Base-by-base conservation (phyloP, 2,113 vertebrate species). In the Stictonetta naevosa region DNA sequence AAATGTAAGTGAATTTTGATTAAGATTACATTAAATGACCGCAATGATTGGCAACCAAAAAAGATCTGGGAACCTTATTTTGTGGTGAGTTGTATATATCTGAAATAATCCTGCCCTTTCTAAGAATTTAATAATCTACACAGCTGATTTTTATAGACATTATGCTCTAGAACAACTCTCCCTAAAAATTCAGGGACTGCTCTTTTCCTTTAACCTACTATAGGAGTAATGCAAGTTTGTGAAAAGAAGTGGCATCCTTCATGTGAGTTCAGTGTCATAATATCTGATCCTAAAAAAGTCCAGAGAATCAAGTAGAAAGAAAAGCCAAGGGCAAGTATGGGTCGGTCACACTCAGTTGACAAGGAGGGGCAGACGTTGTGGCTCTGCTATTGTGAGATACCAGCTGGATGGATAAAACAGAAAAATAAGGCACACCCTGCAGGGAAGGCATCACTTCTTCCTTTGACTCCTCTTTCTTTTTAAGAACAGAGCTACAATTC, bases 351-450 rank as follows among this genome's bases (percentile, higher is more conserved):
- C 11, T 74, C 25, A 40, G 50, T 33, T 66, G 72, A 77, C 40
- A 59, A 88, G 36, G 34, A 67, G 26, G 80, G 34, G 48, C 55
- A 83, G 85, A 86, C 79, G 42, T 46, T 77, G 48, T 46, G 68
- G 13, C 26, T 83, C 48, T 86, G 53, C 76, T 10, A 0, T 56
- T 83, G 52, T 71, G 95, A 88, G 88, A 90, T 80, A 90, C 25
- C 73, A 93, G 26, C 72, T 96, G 90, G 60, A 71, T 60, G 53
- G 76, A 83, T 72, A 69, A 86, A 95, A 38, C 58, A 82, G 42
- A 94, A 94, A 69, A 90, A 81, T 69, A 78, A 94, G 94, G 76
- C 92, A 88, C 92, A 86, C 93, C 95, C 90, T 96, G 29, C 60
- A 88, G 40, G 79, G 69, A 23, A 94, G 90, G 64, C 76, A 95